Conservation (phyloP, 2,113 vertebrate genomes). For the Cynoglossus semilaevis region DNA sequence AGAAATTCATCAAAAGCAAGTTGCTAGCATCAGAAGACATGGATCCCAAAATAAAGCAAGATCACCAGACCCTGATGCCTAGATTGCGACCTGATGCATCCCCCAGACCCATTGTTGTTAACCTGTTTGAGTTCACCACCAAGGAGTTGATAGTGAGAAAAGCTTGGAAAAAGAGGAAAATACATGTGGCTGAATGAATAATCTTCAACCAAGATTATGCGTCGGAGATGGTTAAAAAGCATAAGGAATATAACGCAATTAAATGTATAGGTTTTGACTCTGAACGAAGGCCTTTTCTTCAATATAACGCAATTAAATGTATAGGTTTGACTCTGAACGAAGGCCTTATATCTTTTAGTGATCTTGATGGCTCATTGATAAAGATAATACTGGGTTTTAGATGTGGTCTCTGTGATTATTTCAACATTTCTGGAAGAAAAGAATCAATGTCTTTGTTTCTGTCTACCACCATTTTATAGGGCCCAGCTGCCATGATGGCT, state of each 20-base stretch:
- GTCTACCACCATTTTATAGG: conserved; percentile 67
- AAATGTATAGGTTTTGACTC: too few species aligned
- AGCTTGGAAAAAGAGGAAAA: conserved; percentile 2
- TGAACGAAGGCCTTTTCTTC: too few species aligned
- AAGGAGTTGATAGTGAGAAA: background rate
- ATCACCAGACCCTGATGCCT: background rate
- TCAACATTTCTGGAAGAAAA: background rate
- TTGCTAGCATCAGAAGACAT: background rate
- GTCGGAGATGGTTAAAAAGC: background rate
- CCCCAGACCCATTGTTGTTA: background rate
- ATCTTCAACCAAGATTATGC: background rate
- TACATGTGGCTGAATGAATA: background rate
- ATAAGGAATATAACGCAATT: conserved; percentile 2
- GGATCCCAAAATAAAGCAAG: background rate
- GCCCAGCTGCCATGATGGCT: conserved; percentile 91
- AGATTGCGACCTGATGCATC: background rate
- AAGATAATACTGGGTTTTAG: too few species aligned
- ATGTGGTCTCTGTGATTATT: background rate
- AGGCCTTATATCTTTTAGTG: too few species aligned
- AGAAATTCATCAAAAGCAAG: background rate
- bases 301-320: too few species aligned
- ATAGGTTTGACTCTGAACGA: too few species aligned
- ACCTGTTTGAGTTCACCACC: background rate
- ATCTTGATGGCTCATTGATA: too few species aligned
- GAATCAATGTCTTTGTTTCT: background rate